Evolutionary conservation across 1,140 invertebrate species (phyloP).

Genomic region (Trichoplusia ni): DNA sequence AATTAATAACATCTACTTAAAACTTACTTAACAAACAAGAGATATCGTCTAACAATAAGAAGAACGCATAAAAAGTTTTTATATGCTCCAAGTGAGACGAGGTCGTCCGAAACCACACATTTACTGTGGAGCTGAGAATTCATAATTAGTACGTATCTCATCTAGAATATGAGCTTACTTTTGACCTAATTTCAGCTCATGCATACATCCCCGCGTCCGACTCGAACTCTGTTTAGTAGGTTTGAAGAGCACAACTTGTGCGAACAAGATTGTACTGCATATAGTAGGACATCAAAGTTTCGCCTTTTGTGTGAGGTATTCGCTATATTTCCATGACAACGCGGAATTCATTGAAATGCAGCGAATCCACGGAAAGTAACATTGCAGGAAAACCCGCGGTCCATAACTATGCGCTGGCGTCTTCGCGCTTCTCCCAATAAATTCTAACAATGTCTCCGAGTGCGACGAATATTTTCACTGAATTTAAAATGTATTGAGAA

Average conservation of each 20-base stretch:
- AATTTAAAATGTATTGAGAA: constrained; percentile 26
- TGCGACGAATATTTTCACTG: constrained; percentile 31
- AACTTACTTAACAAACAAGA: too few relatives aligned
- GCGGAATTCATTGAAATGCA: constrained; percentile 34
- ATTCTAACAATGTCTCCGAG: constrained; percentile 28
- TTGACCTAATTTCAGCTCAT: constrained; percentile 25
- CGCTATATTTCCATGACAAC: constrained; percentile 35
- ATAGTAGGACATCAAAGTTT: constrained; percentile 30
- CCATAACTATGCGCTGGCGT: constrained; percentile 26
- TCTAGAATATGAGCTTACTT: constrained; percentile 30
- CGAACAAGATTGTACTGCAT: constrained; percentile 22
- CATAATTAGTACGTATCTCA: constrained; percentile 21
- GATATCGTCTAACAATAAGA: too few relatives aligned
- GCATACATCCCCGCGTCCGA: constrained; percentile 1
- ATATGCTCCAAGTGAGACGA: background rate
- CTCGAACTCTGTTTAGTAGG: constrained; percentile 23
- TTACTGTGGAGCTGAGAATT: constrained; percentile 10
- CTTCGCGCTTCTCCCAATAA: constrained; percentile 18
- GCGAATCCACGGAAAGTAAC: constrained; percentile 27
- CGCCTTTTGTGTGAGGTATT: constrained; percentile 26
- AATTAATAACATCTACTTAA: too few relatives aligned
- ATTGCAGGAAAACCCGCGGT: constrained; percentile 15
- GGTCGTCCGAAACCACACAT: constrained; percentile 10
- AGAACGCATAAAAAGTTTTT: background rate
- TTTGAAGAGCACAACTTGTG: constrained; percentile 21